phyloP scores from a whole-genome alignment of 2,797 vertebrate genomes.

The Ciconia nigra region DNA sequence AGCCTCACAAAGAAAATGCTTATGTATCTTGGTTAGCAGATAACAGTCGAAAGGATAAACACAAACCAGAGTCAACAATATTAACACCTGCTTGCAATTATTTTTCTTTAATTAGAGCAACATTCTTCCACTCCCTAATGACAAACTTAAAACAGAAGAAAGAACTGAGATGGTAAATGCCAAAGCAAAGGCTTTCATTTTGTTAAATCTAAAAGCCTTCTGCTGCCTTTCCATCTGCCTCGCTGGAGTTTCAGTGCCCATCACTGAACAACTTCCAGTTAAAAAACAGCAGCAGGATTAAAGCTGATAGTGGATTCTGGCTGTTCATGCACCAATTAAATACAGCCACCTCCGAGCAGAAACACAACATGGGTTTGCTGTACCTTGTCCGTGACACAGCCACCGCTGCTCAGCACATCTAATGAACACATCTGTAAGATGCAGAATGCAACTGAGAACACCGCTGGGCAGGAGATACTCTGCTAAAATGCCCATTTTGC shows the following conservation, averaged over 20 bases:
- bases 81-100: background rate
- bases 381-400: background rate
- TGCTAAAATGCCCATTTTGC: background rate
- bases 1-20: background rate
- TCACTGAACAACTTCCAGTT: background rate
- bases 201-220: background rate
- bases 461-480: background rate
- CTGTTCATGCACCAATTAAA: background rate
- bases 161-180: background rate
- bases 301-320: background rate
- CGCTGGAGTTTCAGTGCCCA: background rate
- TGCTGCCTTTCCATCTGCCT: background rate
- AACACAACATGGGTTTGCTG: background rate
- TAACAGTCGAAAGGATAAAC: background rate
- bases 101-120: background rate
- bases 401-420: background rate
- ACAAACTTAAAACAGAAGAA: background rate
- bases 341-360: background rate
- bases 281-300: background rate
- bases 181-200: background rate
- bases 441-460: background rate
- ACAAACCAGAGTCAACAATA: background rate
- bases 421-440: background rate
- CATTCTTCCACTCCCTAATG: background rate
- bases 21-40: background rate